Conservation (phyloP, 2,888 invertebrate species). For the Eristalis pertinax region DNA sequence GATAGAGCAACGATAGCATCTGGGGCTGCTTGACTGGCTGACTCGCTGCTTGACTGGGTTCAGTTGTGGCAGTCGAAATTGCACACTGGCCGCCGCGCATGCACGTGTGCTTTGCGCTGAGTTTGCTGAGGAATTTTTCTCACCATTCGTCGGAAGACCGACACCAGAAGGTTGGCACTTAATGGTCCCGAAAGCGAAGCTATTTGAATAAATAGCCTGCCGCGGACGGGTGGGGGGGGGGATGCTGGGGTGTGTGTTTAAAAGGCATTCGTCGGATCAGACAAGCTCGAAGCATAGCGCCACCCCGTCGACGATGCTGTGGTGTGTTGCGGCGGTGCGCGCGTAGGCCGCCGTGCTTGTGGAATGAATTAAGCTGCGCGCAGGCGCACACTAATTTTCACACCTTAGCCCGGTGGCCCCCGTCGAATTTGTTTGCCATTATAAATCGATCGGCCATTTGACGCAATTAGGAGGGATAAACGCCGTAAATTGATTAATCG, state of each 20-base stretch:
- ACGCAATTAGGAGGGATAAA: conserved; percentile 63
- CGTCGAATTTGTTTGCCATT: conserved; percentile 38
- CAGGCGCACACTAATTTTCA: conserved; percentile 63
- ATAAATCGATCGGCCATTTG: conserved; percentile 59
- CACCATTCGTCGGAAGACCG: conserved; percentile 10
- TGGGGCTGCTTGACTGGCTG: conserved; percentile 40
- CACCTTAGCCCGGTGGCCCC: conserved; percentile 55
- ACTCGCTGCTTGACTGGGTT: not conserved
- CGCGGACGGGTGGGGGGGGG: no score
- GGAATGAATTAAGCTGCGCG: conserved; percentile 50
- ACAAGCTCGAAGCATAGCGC: conserved; percentile 48
- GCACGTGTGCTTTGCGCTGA: not conserved
- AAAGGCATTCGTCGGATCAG: not conserved
- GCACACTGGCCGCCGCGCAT: not conserved
- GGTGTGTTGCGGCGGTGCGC: not conserved
- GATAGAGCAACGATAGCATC: conserved; percentile 52
- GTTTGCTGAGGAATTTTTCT: not conserved
- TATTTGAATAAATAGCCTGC: conserved; percentile 68
- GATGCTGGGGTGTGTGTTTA: conserved; percentile 19
- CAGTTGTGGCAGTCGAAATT: conserved; percentile 48
- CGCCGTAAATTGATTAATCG: conserved; percentile 62
- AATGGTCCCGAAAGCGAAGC: conserved; percentile 39
- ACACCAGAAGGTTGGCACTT: conserved; percentile 20
- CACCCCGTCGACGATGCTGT: conserved; percentile 47
- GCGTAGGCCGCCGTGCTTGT: conserved; percentile 55